Evolutionary conservation across 92 coral and sea anemone genomes (phyloP), one percentile per base, ranked within the genome.

Genomic region (Metridium senile): DNA sequence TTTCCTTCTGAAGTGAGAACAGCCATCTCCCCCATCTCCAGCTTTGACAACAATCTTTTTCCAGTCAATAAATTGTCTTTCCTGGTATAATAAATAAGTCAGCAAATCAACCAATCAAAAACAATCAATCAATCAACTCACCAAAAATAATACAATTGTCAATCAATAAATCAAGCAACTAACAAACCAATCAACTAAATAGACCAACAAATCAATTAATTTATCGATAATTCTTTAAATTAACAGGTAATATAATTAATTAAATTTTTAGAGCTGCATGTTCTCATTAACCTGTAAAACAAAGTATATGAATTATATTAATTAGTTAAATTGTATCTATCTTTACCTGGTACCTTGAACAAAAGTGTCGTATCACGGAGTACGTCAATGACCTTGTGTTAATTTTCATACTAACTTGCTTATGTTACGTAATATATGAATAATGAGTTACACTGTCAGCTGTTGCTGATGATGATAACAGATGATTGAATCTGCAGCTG

Each of bases 21-120:
- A 77, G 0, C 99, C 99, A 77, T 92, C 83, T 19, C 99, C 99
- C 45, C 99, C 99, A 82, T 83, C 81, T 18, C 99, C 99, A 53
- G 99, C 97, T 64, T 95, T 95, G 34, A 95, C 68, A 32, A 95
- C 74, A 21, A 95, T 94, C 80, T 93, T 93, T 35, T 91, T 83
- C 99, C 99, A 95, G 77, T 95, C 99, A 70, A 93, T 92, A 80
- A 95, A 95, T 80, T 92, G 97, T 39, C 94, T 84, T 54, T 86
- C 93, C 97, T 95, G 49, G 49, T 39, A 78, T 26, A 33, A 73
- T 0, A 0, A 62, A 66, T 18, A 30, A 11, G 22, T 11, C 58
- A 23, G 2, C 26, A 4, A 0, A 58, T 32, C 25, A 16, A 43
- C 28, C 20, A 21, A 34, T 35, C 25, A 35, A 74, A 70, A 77